A percentile compares a stretch with the other conserved stretches of the same genome.
Conservation (phyloP, 2,797 vertebrate species). For the Potorous gilbertii region DNA sequence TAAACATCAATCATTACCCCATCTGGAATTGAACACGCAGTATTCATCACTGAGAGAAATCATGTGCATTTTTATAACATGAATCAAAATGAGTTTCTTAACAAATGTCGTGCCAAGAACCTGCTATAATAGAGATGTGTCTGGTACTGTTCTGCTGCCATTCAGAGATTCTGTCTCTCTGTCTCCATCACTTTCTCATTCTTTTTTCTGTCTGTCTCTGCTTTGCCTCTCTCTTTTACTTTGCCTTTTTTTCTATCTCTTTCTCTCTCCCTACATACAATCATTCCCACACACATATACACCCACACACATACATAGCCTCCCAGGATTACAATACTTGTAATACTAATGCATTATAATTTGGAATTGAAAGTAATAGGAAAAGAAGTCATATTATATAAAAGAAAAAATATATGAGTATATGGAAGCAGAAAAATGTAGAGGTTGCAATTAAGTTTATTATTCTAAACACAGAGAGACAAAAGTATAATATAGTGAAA, state of each 20-base stretch:
- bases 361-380: not conserved
- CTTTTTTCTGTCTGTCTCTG: not conserved
- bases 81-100: conserved; percentile 49
- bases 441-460: not conserved
- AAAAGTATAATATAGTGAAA: not conserved
- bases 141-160: not conserved
- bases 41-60: conserved; percentile 34
- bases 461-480: not conserved
- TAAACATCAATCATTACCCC: conserved; percentile 56
- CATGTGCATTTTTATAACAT: not conserved
- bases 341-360: not conserved
- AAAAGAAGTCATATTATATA: not conserved
- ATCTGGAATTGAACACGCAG: not conserved
- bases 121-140: conserved; percentile 24
- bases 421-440: not conserved
- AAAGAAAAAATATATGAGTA: not conserved
- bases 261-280: not conserved
- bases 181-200: not conserved
- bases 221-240: not conserved
- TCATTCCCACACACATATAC: not conserved
- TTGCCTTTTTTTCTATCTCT: not conserved
- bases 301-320: not conserved
- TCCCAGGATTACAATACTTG: not conserved
- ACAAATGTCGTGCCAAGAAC: conserved; percentile 22
- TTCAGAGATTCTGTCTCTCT: not conserved